phyloP scores from a whole-genome alignment of 1,140 invertebrate genomes.

The Atta colombica region DNA sequence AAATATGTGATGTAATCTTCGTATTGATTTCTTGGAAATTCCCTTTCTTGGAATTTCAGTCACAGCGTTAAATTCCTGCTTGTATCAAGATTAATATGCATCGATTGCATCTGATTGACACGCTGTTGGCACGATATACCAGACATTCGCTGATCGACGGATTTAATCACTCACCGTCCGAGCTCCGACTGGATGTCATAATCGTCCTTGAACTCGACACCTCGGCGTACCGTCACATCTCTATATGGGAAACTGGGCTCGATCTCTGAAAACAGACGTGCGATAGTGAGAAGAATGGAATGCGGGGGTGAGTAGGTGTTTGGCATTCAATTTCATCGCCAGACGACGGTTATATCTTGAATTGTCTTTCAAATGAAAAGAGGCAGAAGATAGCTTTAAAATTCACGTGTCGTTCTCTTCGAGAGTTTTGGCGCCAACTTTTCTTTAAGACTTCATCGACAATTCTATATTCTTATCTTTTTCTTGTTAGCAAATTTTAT shows the following conservation, averaged over 20 bases:
- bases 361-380: background rate
- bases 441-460: background rate
- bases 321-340: slow-evolving; percentile 21
- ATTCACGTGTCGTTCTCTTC: background rate
- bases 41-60: no score
- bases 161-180: slow-evolving; percentile 88
- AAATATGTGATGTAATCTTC: background rate
- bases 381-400: background rate
- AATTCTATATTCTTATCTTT: background rate
- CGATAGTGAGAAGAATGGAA: slow-evolving; percentile 6
- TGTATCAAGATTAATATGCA: slow-evolving; percentile 14
- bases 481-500: background rate
- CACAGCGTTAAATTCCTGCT: background rate
- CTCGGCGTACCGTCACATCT: slow-evolving; percentile 92
- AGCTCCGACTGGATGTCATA: slow-evolving; percentile 94
- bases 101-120: slow-evolving; percentile 28
- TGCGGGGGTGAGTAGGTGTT: slow-evolving; percentile 12
- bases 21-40: background rate
- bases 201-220: slow-evolving; percentile 92
- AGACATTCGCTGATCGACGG: slow-evolving; percentile 27
- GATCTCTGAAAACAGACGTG: slow-evolving; percentile 89
- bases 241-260: slow-evolving; percentile 94
- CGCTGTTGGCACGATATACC: slow-evolving; percentile 26
- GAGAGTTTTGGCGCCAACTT: background rate
- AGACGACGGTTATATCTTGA: background rate